Conservation (phyloP, 2,888 invertebrate genomes). For the Notodonta dromedarius region DNA sequence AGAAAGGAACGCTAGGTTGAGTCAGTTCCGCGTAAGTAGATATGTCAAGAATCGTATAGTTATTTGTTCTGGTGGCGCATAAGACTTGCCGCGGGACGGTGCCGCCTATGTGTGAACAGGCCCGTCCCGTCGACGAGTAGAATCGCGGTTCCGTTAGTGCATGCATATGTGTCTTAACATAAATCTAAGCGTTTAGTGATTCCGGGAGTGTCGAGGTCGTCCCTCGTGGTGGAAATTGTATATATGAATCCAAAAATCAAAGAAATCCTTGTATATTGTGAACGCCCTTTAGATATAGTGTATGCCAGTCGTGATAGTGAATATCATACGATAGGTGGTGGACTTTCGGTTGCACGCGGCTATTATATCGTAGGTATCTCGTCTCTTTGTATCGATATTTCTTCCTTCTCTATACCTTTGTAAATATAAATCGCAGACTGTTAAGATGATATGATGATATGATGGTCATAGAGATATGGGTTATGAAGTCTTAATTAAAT, state of each 20-base stretch:
- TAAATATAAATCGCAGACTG: conserved; percentile 72
- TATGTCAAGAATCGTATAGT: conserved; percentile 8
- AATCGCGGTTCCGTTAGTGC: conserved; percentile 40
- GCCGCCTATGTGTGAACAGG: conserved; percentile 24
- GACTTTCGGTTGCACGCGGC: conserved; percentile 37
- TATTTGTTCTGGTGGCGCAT: conserved; percentile 41
- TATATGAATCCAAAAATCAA: conserved; percentile 47
- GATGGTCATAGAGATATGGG: conserved; percentile 70
- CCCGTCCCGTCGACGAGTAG: conserved; percentile 15
- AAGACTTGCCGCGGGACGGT: conserved; percentile 34
- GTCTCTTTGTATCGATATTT: conserved; percentile 72
- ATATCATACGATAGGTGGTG: conserved; percentile 42
- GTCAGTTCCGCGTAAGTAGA: not conserved
- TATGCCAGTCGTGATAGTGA: conserved; percentile 55
- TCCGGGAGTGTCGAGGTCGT: conserved; percentile 37
- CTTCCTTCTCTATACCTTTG: conserved; percentile 67
- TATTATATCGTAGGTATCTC: conserved; percentile 45
- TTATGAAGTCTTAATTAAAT: conserved; percentile 81
- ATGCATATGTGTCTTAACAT: conserved; percentile 48
- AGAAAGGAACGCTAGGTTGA: not conserved
- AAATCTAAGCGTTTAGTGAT: conserved; percentile 37
- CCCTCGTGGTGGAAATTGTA: conserved; percentile 49
- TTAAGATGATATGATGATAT: conserved; percentile 63
- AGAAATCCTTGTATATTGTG: conserved; percentile 52
- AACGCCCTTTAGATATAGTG: conserved; percentile 52